Percentiles rank a stretch among this genome's conserved stretches.
These are phyloP conservation scores for Xylota sylvarum DNA, from an alignment of 2,888 invertebrate species.

Conservation along the genomic window DNA sequence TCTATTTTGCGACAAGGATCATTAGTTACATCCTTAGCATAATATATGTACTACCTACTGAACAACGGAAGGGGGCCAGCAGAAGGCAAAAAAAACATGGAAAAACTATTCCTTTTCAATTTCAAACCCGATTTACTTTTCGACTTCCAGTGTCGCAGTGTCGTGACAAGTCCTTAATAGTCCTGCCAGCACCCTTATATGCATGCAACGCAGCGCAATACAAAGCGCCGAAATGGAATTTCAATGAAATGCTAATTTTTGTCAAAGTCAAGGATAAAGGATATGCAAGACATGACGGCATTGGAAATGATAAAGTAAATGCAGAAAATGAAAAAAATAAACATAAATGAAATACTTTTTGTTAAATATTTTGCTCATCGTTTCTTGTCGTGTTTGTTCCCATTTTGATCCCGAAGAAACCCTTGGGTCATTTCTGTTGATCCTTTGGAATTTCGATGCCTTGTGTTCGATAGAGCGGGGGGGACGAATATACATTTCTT, in stretches of 20 bases:
- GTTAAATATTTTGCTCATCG: constrained; percentile 31
- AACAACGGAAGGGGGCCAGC: constrained; percentile 43
- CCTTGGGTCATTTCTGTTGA: constrained; percentile 38
- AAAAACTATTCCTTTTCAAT: constrained; percentile 75
- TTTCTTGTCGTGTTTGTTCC: constrained; percentile 28
- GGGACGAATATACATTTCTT: neutral
- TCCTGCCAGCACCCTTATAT: constrained; percentile 66
- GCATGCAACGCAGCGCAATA: constrained; percentile 60
- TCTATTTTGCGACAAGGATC: constrained; percentile 71
- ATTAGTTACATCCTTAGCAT: constrained; percentile 76
- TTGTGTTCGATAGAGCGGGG: neutral
- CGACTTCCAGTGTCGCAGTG: constrained; percentile 74
- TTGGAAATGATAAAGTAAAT: constrained; percentile 63
- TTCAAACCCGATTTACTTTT: constrained; percentile 77
- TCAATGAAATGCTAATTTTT: constrained; percentile 76
- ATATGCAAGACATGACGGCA: constrained; percentile 70
- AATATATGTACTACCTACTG: constrained; percentile 53
- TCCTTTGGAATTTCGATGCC: constrained; percentile 17
- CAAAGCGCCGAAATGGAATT: constrained; percentile 73
- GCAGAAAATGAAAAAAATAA: constrained; percentile 35
- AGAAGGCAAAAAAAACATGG: constrained; percentile 33
- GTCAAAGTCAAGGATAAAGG: constrained; percentile 73
- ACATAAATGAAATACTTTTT: constrained; percentile 28
- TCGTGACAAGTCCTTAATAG: constrained; percentile 76
- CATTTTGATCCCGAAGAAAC: constrained; percentile 11